Evolutionary conservation across 2,888 invertebrate species (phyloP).

Genomic region (Scaptodrosophila latifasciaeformis): DNA sequence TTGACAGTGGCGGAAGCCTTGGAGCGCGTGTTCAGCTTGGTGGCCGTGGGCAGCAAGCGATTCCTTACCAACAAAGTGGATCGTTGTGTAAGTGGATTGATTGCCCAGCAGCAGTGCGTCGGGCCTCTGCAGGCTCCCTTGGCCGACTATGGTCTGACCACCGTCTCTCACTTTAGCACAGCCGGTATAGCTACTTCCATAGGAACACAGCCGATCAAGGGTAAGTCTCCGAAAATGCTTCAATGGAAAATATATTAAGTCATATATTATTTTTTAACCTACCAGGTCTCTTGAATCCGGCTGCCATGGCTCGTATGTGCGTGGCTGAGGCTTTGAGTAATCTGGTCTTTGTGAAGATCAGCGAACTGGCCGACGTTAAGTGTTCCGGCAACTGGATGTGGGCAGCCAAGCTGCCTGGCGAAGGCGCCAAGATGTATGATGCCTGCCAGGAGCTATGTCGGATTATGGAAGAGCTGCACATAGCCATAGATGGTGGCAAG

Average conservation of each 20-base stretch:
- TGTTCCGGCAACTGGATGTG: constrained; percentile 99
- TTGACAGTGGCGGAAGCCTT: constrained; percentile 68
- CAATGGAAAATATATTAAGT: not conserved
- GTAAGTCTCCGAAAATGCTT: constrained; percentile 19
- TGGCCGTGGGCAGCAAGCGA: constrained; percentile 95
- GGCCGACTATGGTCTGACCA: constrained; percentile 93
- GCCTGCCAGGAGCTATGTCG: constrained; percentile 93
- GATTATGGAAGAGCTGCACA: constrained; percentile 86
- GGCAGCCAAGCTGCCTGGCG: constrained; percentile 95
- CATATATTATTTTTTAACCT: not conserved
- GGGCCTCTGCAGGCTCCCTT: constrained; percentile 97
- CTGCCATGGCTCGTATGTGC: constrained; percentile 93
- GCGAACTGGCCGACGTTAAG: constrained; percentile 88
- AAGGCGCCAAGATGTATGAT: constrained; percentile 90
- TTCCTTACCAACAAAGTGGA: constrained; percentile 97
- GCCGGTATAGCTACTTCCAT: constrained; percentile 95
- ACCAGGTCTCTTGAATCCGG: constrained; percentile 79
- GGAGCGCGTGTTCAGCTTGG: constrained; percentile 85
- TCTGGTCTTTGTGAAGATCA: constrained; percentile 84
- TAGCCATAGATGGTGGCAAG: constrained; percentile 97
- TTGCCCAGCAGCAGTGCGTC: constrained; percentile 98
- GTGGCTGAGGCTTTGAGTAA: constrained; percentile 96
- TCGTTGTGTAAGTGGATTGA: constrained; percentile 94
- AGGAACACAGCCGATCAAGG: constrained; percentile 98
- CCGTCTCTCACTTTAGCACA: constrained; percentile 88